phyloP scores from a whole-genome alignment of 2,888 invertebrate genomes.

The Gymnocheta viridis region DNA sequence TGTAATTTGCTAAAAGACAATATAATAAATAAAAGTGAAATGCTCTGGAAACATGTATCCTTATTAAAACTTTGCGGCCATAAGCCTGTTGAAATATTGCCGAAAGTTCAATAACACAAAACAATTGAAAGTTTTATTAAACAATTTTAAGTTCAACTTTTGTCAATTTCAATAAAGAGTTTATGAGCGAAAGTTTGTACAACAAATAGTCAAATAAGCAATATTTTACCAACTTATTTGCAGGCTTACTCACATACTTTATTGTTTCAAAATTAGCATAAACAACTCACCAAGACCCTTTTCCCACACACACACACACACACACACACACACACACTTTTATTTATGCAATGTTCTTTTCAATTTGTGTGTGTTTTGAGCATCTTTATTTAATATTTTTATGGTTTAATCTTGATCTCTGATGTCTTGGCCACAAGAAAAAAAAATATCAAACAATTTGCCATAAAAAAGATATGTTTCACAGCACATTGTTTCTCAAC shows the following conservation, averaged over 20 bases:
- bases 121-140: conserved; percentile 9
- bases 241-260: neutral
- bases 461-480: neutral
- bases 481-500: neutral
- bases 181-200: neutral
- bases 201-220: neutral
- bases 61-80: neutral
- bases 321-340: too few relatives aligned
- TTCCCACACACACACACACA: too few relatives aligned
- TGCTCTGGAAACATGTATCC: too few relatives aligned
- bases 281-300: neutral
- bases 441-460: neutral
- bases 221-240: neutral
- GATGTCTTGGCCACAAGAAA: too few relatives aligned
- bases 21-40: neutral
- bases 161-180: neutral
- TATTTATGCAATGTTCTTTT: too few relatives aligned
- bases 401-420: too few relatives aligned
- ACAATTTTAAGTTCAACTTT: neutral
- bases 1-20: neutral
- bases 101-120: neutral
- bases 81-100: neutral
- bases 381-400: too few relatives aligned
- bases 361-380: too few relatives aligned
- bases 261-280: neutral